Base-by-base conservation (phyloP, 2,888 invertebrate genomes). In the Epiblema foenella region DNA sequence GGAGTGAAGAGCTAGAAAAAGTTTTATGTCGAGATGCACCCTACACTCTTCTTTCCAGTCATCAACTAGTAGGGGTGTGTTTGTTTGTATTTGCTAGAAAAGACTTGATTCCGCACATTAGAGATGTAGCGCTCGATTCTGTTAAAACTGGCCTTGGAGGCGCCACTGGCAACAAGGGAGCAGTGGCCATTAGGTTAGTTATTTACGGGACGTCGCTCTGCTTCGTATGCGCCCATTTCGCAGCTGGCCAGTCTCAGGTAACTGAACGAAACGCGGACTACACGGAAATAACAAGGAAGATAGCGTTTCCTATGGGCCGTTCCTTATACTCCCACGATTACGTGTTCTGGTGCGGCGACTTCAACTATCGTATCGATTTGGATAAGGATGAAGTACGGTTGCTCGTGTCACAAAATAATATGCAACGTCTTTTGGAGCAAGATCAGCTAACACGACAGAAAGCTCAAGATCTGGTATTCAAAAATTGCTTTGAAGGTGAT, bases 311-410 rank as follows among this genome's bases (percentile, higher is more conserved):
- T 0, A 97, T 98, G 97, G 98, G 98, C 11, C 95, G 98, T 73
- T 97, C 97, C 0, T 91, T 99, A 8, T 97, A 98, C 86, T 97
- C 98, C 1, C 99, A 99, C 85, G 99, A 99, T 90, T 99, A 98
- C 87, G 96, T 99, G 0, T 99, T 99, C 89, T 99, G 99, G 99
- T 98, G 99, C 87, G 99, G 99, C 0, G 99, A 99, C 92, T 99
- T 99, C 88, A 99, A 99, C 88, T 99, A 99, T 85, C 95, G 99
- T 70, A 96, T 99, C 71, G 99, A 99, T 86, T 95, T 99, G 95
- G 97, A 98, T 76, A 98, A 98, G 84, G 99, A 99, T 8, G 98
- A 98, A 85, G 96, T 99, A 74, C 98, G 98, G 83, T 96, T 97
- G 72, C 93, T 97, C 74, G 95, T 99, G 0, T 95, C 95, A 69